A percentile compares a stretch with the other conserved stretches of the same genome.
Evolutionary conservation across 2,113 vertebrate genomes (phyloP).

Genomic region (Leucopsar rothschildi): DNA sequence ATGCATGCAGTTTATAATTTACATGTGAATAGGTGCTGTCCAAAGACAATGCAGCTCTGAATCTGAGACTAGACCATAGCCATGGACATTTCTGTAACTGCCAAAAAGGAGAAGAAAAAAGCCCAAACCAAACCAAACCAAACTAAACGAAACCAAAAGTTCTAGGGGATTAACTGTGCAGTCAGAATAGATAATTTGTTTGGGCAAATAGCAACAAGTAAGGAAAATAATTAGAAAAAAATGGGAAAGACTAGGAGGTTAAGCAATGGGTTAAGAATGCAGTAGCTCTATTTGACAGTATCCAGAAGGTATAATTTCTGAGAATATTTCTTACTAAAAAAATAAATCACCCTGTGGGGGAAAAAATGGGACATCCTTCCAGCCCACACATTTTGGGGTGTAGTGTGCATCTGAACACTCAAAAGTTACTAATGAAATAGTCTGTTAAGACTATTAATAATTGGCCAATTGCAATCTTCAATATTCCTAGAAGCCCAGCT

Average conservation of each 20-base stretch:
- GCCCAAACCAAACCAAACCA: neutral
- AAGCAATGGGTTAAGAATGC: neutral
- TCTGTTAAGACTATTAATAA: neutral
- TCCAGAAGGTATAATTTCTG: neutral
- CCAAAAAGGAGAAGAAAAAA: neutral
- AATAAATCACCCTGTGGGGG: fast-evolving
- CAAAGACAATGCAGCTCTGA: neutral
- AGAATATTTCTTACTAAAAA: neutral
- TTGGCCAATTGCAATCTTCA: neutral
- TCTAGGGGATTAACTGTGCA: neutral
- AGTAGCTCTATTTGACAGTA: neutral
- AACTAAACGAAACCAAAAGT: neutral
- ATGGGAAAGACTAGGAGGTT: neutral
- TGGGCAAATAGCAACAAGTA: neutral
- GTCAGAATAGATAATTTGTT: neutral
- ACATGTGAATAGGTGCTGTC: neutral
- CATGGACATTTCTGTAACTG: neutral
- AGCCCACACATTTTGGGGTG: fast-evolving
- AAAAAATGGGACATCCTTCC: neutral
- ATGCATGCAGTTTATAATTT: conserved; percentile 16
- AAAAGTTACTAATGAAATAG: neutral
- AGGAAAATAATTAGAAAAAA: neutral
- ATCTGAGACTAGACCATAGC: neutral
- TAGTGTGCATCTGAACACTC: neutral
- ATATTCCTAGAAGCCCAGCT: neutral